A percentile compares a stretch with the other conserved stretches of the same genome.
Evolutionary conservation across 2,888 invertebrate species (phyloP).

Genomic region (Petrophora chlorosata): DNA sequence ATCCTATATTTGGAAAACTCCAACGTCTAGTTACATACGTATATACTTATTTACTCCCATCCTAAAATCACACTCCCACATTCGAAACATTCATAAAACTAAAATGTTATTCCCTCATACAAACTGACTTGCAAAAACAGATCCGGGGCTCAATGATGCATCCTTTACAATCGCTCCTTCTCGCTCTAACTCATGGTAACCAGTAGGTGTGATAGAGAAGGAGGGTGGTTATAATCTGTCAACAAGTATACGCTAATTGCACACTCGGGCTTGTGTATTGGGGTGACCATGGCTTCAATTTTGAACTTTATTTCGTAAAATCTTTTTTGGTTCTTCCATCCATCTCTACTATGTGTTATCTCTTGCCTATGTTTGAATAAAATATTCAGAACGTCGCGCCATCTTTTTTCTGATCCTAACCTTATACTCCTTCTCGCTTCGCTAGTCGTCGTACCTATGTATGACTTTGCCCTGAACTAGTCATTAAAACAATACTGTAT

Average conservation of each 20-base stretch:
- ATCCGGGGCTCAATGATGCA: constrained; percentile 45
- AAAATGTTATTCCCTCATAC: constrained; percentile 19
- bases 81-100: constrained; percentile 14
- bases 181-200: constrained; percentile 31
- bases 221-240: constrained; percentile 55
- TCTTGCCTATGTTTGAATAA: too few species aligned
- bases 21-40: not conserved
- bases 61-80: not conserved
- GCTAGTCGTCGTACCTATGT: too few species aligned
- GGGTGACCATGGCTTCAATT: constrained; percentile 31
- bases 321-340: too few species aligned
- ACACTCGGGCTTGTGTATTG: constrained; percentile 50
- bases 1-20: too few species aligned
- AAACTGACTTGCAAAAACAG: constrained; percentile 30
- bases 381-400: too few species aligned
- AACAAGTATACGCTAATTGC: constrained; percentile 70
- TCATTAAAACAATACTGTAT: too few species aligned
- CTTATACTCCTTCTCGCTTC: too few species aligned
- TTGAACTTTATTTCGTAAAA: too few species aligned
- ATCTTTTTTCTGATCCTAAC: too few species aligned
- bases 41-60: not conserved
- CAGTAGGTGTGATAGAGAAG: constrained; percentile 41
- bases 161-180: constrained; percentile 45
- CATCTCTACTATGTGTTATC: too few species aligned
- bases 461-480: too few species aligned